Evolutionary conservation across 2,888 invertebrate genomes (phyloP), one percentile per base, ranked within the genome.

Genomic region (Dinocampus coccinellae): DNA sequence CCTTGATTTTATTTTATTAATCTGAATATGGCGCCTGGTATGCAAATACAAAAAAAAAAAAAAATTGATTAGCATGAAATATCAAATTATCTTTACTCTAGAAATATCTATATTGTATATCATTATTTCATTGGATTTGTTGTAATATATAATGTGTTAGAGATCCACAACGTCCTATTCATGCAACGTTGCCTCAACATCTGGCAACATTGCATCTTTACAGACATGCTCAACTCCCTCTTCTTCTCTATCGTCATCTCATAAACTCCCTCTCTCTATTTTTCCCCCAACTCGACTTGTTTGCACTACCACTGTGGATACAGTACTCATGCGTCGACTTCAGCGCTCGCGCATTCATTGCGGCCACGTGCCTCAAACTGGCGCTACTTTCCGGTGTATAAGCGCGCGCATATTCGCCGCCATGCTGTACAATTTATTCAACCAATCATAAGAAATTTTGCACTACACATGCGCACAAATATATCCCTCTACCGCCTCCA

Each of bases 401-500:
- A 79, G 82, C 82, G 80, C 79, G 68, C 42, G 26, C 72, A 67
- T 42, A 63, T 33, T 47, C 33, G 52, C 73, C 70, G 78, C 79
- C 77, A 78, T 79, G 76, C 75, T 77, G 73, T 70, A 65, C 60
- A 34, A 65, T 73, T 74, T 73, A 72, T 72, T 64, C 73, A 71
- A 29, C 75, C 74, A 73, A 77, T 73, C 69, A 73, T 16, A n/a
- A 1, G 16, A n/a, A 47, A 16, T 47, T 16, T n/a, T n/a, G n/a
- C n/a, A n/a, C n/a, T n/a, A n/a, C 9, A 47, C 9, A 68, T 70
- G 68, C 67, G 67, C 67, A 72, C 73, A 74, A 58, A 72, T 77
- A 78, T 77, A 77, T 76, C 78, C 76, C 75, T 77, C 74, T 72
- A 70, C 72, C n/a, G n/a, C n/a, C 72, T 72, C 76, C 73, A 47